Evolutionary conservation across 2,888 invertebrate species (phyloP).

Genomic region (Tetrapedia diversipes): DNA sequence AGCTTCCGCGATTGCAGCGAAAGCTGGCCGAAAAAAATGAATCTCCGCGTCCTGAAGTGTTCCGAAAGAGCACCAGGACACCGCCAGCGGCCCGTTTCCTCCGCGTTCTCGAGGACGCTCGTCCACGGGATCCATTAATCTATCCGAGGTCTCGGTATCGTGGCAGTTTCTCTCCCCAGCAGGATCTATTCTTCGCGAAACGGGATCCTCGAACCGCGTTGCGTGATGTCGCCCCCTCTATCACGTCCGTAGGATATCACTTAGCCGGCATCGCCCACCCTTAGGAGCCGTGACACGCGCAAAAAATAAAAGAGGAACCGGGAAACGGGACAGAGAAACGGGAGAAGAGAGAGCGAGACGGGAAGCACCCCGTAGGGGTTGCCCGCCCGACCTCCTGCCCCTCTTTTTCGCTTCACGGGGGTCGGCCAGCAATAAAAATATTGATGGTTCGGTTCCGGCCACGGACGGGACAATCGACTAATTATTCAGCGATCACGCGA

Average conservation of each 20-base stretch:
- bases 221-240: constrained; percentile 51
- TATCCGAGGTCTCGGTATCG: constrained; percentile 33
- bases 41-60: background rate
- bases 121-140: constrained; percentile 57
- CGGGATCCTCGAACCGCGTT: constrained; percentile 54
- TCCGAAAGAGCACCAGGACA: constrained; percentile 14
- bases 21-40: background rate
- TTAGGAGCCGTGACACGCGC: constrained; percentile 54
- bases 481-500: constrained; percentile 78
- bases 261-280: constrained; percentile 51
- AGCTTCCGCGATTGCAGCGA: too few species aligned
- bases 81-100: background rate
- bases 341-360: constrained; percentile 23
- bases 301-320: constrained; percentile 46
- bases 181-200: constrained; percentile 58
- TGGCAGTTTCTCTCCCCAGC: constrained; percentile 53
- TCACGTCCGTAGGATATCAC: constrained; percentile 64
- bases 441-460: constrained; percentile 80
- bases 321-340: background rate
- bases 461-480: constrained; percentile 78
- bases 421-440: constrained; percentile 76
- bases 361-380: constrained; percentile 61
- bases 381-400: constrained; percentile 37
- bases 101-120: constrained; percentile 11
- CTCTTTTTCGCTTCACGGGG: constrained; percentile 59